Evolutionary conservation across 2,797 vertebrate genomes (phyloP), one percentile per base, ranked within the genome.

Genomic region (Falco rusticolus): DNA sequence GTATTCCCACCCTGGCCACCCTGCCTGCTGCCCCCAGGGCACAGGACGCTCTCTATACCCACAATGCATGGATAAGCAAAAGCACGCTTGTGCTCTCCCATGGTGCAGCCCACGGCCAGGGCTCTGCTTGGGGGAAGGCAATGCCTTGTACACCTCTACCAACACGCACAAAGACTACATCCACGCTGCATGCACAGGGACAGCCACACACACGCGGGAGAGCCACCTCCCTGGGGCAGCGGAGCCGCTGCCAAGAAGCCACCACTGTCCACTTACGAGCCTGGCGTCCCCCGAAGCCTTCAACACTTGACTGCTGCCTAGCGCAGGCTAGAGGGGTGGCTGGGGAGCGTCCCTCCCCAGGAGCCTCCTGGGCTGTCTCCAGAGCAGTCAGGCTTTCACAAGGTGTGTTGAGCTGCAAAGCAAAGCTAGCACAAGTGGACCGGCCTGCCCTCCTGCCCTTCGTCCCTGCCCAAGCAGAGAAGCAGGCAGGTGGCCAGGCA

Each of bases 21-120:
- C 76, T n/a, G 45, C 20, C 54, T 7, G 17, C 41, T 82, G 8
- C 47, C 56, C 11, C 11, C 5, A 19, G 39, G 5, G 6, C 79
- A 75, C 70, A 39, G 66, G 3, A 31, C 3, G 1, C 18, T 57
- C 61, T 19, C 56, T 51, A 20, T 11, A n/a, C 4, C 41, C 3
- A 0, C 63, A 53, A 6, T 5, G 5, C 39, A 43, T 1, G 2
- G 28, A 18, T 39, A 39, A 39, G 37, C 37, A 39, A 39, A 39
- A 43, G 47, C 34, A 19, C 3, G 1, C 43, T 47, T 1, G 1
- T 31, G 56, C 34, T 56, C 11, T 16, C 59, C 29, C 47, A 33
- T 2, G 0, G 41, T 19, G 29, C 54, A 76, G 28, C 87, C 66
- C 65, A 24, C 0, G 0, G 50, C 39, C 3, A 0, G 54, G 25